A percentile compares a stretch with the other conserved stretches of the same genome.
phyloP scores from a whole-genome alignment of 2,797 vertebrate species.

The Vireo griseus region DNA sequence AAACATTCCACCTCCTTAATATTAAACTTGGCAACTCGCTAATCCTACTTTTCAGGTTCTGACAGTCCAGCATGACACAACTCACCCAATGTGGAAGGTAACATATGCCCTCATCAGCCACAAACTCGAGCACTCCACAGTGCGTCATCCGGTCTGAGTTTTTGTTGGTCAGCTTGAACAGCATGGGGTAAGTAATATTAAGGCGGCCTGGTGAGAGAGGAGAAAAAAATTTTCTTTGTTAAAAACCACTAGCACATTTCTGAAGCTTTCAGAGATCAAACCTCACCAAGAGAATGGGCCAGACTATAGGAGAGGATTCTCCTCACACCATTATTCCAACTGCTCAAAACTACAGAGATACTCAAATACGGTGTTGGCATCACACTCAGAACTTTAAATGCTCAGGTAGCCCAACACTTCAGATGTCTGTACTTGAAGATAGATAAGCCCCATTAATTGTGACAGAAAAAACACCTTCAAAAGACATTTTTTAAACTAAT shows the following conservation, averaged over 20 bases:
- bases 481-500: background rate
- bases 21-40: background rate
- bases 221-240: background rate
- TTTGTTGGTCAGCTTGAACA: constrained; percentile 98
- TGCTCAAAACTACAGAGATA: background rate
- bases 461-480: background rate
- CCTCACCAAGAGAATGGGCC: background rate
- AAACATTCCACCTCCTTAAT: background rate
- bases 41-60: background rate
- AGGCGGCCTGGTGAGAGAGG: constrained; percentile 81
- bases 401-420: background rate
- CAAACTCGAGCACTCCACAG: constrained; percentile 96
- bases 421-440: background rate
- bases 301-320: background rate
- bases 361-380: accelerated
- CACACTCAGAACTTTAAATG: background rate
- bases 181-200: constrained; percentile 98
- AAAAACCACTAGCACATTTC: background rate
- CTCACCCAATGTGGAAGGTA: constrained; percentile 98
- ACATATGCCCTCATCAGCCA: constrained; percentile 97
- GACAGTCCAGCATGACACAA: background rate
- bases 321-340: background rate
- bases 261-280: background rate
- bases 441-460: background rate
- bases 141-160: constrained; percentile 97